These are phyloP conservation scores for Balaenoptera acutorostrata DNA, from an alignment of 2,113 vertebrate genomes.

Conservation along the genomic window DNA sequence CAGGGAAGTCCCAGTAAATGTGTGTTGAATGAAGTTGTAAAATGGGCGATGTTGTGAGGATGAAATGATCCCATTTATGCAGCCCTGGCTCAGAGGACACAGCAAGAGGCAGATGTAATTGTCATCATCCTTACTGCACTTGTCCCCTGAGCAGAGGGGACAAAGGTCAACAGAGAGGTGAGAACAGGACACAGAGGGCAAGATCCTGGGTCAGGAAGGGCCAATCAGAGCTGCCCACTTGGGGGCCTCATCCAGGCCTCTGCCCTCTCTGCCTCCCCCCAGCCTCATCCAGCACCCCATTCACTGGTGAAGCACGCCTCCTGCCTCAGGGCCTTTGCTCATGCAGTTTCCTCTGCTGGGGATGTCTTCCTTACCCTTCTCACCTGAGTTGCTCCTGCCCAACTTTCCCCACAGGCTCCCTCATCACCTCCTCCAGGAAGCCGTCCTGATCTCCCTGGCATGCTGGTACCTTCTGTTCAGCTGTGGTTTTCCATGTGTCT, in stretches of 20 bases:
- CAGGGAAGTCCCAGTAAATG: too few relatives aligned
- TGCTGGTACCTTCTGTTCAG: neutral
- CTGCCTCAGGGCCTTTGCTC: neutral
- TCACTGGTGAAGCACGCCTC: accelerated
- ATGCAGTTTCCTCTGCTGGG: neutral
- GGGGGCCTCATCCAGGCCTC: neutral
- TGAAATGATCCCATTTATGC: accelerated
- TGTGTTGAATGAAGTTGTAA: accelerated
- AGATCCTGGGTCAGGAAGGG: neutral
- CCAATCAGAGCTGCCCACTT: neutral
- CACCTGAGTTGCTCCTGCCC: neutral
- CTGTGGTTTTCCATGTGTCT: accelerated
- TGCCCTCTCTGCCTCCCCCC: neutral
- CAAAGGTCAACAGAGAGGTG: neutral
- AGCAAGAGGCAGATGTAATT: accelerated
- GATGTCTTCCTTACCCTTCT: neutral
- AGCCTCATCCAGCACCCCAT: neutral
- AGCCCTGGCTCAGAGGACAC: neutral
- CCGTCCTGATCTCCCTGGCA: neutral
- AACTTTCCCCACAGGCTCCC: accelerated
- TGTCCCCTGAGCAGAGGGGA: neutral
- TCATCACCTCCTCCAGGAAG: neutral
- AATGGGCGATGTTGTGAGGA: neutral
- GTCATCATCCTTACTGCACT: too few relatives aligned
- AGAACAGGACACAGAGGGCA: neutral